These are phyloP conservation scores for Mionectes macconnelli DNA, from an alignment of 2,113 vertebrate genomes.

Conservation along the genomic window DNA sequence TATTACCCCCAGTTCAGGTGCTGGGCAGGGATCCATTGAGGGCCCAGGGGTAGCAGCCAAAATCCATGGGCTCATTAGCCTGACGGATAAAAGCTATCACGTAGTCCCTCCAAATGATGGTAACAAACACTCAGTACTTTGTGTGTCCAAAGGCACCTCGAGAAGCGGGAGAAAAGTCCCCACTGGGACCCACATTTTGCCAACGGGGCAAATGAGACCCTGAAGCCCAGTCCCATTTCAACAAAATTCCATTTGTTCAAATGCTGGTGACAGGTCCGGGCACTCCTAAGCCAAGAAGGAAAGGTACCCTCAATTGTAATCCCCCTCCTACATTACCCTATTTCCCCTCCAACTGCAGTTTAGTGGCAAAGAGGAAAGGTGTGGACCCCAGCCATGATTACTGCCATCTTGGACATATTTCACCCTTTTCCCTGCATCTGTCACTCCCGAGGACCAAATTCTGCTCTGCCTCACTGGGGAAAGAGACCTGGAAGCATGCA, in stretches of 20 bases:
- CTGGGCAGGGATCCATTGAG: not conserved
- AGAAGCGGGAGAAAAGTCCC: not conserved
- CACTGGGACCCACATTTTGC: not conserved
- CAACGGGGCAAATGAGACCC: not conserved
- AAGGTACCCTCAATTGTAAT: not conserved
- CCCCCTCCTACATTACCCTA: accelerated
- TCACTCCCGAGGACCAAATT: not conserved
- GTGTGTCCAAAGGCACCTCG: not conserved
- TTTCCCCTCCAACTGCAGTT: not conserved
- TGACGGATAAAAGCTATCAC: not conserved
- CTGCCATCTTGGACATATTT: not conserved
- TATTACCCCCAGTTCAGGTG: not conserved
- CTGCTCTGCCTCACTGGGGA: accelerated
- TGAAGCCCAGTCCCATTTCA: not conserved
- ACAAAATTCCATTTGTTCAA: not conserved
- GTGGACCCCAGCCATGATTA: not conserved
- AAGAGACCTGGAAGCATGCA: not conserved
- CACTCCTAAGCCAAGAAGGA: not conserved
- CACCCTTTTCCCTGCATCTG: not conserved
- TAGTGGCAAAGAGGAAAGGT: not conserved
- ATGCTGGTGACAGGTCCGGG: accelerated
- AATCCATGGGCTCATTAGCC: not conserved
- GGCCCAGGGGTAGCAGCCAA: not conserved
- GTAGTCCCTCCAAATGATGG: not conserved
- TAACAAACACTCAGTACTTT: not conserved